A percentile compares a stretch with the other conserved stretches of the same genome.
These are phyloP conservation scores for Latrodectus elegans DNA, from an alignment of 2,888 invertebrate species.

Conservation along the genomic window DNA sequence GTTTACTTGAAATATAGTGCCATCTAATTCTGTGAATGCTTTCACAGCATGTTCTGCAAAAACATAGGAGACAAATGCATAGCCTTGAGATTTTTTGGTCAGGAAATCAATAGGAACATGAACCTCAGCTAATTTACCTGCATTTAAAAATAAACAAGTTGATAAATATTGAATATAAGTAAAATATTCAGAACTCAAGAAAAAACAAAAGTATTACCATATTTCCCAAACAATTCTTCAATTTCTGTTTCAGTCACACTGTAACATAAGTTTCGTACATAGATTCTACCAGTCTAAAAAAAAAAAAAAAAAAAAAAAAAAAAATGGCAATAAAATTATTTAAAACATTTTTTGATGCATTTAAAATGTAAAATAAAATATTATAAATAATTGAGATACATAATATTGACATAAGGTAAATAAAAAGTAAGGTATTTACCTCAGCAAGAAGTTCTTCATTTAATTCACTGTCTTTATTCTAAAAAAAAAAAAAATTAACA, in stretches of 20 bases:
- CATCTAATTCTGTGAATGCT: conserved; percentile 91
- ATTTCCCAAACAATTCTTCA: conserved; percentile 86
- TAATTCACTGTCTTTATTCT: conserved; percentile 1
- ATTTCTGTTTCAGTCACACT: conserved; percentile 89
- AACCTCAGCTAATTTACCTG: conserved; percentile 89
- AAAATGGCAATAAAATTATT: neutral
- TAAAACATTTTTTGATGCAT: no score
- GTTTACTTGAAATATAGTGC: conserved; percentile 85
- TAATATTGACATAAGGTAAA: no score
- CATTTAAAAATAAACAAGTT: neutral
- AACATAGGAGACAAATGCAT: conserved; percentile 92
- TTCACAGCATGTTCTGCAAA: conserved; percentile 95
- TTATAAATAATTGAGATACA: neutral
- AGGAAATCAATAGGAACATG: conserved; percentile 89
- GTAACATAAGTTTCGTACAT: conserved; percentile 92
- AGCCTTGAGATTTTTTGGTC: conserved; percentile 90
- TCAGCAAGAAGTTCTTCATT: conserved; percentile 56
- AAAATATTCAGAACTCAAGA: neutral
- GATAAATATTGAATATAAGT: neutral
- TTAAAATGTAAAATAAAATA: neutral
- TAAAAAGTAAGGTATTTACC: conserved; percentile 23
- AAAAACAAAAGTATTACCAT: conserved; percentile 79
- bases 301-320: conserved; percentile 69
- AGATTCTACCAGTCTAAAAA: conserved; percentile 87
- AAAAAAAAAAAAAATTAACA: conserved; percentile 9